Base-by-base conservation (phyloP, 2,113 vertebrate genomes). In the Aegithalos caudatus region DNA sequence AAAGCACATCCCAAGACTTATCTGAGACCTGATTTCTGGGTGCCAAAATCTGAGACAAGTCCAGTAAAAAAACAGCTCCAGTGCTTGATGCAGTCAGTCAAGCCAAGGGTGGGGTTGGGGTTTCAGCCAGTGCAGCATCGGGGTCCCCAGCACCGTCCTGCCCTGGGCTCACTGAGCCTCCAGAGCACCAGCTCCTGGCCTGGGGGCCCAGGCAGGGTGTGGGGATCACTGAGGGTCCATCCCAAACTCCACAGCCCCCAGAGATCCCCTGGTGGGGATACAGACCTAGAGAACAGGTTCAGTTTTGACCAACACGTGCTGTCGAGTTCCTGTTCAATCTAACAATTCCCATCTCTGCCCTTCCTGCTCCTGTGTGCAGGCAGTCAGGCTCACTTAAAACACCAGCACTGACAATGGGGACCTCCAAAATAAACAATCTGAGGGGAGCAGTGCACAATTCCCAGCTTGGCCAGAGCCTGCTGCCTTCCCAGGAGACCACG, bases 181-280 rank as follows among this genome's bases (percentile, higher is more conserved):
- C 1, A 57, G 28, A 62, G 16, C 31, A 57, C 16, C 71, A 57
- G 47, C 2, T 18, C 65, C 51, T 20, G 37, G 28, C 22, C 61
- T 48, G 1, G 1, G 17, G 17, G 31, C 4, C 9, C 45, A 56
- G 29, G 51, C 28, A 61, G 42, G 29, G 0, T 3, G 14, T 53
- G 51, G 48, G 38, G 17, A 84, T 6, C 54, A n/a, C 29, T 31
- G 44, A 2, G 73, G n/a, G 4, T 31, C 72, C 80, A 48, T 6
- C n/a, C 45, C 28, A 53, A 70, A 21, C 57, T 76, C 22, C 2
- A 0, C 14, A 29, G 44, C 28, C 17, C 28, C 81, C 7, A 33
- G 77, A 64, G 38, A 38, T 17, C 11, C 33, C 37, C 38, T 14
- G 25, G 5, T 19, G 47, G 25, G 64, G 42, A 40, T 27, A 44